phyloP scores from a whole-genome alignment of 2,888 invertebrate genomes.

The Apamea epomidion region DNA sequence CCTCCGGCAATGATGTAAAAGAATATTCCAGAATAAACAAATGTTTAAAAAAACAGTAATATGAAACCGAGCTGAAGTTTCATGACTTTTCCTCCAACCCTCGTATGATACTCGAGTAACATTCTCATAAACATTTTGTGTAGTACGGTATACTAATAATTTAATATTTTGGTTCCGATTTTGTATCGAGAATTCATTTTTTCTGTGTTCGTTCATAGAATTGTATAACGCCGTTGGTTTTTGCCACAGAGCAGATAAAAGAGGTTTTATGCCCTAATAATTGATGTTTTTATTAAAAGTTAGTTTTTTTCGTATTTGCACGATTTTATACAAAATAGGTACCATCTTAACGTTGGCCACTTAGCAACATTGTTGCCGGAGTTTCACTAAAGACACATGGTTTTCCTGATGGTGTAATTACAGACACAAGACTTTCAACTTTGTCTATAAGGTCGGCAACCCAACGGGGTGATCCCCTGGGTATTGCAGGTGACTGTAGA shows the following conservation, averaged over 20 bases:
- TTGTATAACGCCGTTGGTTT: not conserved
- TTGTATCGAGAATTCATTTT: not conserved
- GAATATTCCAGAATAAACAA: not conserved
- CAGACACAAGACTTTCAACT: not conserved
- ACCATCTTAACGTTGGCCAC: not conserved
- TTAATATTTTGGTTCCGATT: conserved; percentile 8
- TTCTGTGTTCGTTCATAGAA: not conserved
- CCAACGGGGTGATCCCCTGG: not conserved
- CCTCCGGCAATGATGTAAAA: not conserved
- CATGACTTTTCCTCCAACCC: not conserved
- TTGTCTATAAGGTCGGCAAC: not conserved
- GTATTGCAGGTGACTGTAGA: not conserved
- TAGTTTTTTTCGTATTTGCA: not conserved
- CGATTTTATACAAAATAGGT: not conserved
- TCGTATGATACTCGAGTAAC: not conserved
- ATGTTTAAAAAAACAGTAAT: not conserved
- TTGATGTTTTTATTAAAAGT: not conserved
- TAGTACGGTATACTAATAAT: not conserved
- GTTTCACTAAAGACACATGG: not conserved
- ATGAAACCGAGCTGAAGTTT: not conserved
- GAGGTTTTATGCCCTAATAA: too few species aligned
- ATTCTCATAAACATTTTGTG: not conserved
- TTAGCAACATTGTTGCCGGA: not conserved
- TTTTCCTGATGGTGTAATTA: not conserved
- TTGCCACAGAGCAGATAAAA: not conserved